A percentile compares a stretch with the other conserved stretches of the same genome.
These are phyloP conservation scores for Paedocypris sp. DNA, from an alignment of 2,113 vertebrate species.

Conservation along the genomic window DNA sequence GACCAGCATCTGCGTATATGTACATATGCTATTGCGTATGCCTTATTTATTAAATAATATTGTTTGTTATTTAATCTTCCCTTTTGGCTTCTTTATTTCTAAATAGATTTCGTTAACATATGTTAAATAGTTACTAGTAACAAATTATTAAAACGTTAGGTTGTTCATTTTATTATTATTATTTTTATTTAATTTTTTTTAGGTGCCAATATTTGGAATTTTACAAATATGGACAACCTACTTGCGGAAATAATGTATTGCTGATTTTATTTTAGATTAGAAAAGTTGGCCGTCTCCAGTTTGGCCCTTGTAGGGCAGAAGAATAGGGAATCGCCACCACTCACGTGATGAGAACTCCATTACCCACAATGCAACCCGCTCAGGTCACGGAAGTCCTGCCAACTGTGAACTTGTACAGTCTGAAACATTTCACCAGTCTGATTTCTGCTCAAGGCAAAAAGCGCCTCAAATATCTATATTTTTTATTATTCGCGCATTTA, in stretches of 20 bases:
- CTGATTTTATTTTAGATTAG: conserved; percentile 31
- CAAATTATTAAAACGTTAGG: too few relatives aligned
- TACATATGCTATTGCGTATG: too few relatives aligned
- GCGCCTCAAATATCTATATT: too few relatives aligned
- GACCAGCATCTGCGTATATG: too few relatives aligned
- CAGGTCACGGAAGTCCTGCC: neutral
- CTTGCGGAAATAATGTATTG: neutral
- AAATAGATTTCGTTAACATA: too few relatives aligned
- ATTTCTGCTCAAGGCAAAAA: too few relatives aligned
- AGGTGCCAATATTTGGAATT: neutral
- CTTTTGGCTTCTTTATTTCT: too few relatives aligned
- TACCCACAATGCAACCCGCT: conserved; percentile 33
- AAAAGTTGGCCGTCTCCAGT: conserved; percentile 22
- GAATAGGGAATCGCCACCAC: conserved; percentile 29
- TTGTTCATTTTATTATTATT: too few relatives aligned
- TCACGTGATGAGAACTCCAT: conserved; percentile 23
- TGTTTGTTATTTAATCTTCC: too few relatives aligned
- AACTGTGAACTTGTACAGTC: conserved; percentile 37
- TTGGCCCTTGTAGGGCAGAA: conserved; percentile 52
- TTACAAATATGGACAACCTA: neutral
- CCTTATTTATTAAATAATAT: too few relatives aligned
- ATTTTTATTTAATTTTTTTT: neutral
- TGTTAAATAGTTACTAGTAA: too few relatives aligned
- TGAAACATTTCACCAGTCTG: conserved; percentile 32
- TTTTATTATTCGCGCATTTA: neutral